Evolutionary conservation across 2,113 vertebrate species (phyloP).

Genomic region (Eublepharis macularius): DNA sequence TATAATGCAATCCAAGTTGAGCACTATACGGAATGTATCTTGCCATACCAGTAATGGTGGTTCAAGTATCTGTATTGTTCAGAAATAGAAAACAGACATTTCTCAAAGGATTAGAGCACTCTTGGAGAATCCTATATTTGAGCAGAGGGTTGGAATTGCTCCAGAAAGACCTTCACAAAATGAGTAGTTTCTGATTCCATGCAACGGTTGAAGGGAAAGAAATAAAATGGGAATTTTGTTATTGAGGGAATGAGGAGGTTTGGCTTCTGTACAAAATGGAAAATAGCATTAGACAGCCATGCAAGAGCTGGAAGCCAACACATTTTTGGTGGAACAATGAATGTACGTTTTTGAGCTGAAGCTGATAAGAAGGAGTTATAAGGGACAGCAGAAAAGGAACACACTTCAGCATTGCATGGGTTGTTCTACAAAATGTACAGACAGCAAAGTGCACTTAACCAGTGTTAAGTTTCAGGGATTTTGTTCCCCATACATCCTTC

Average conservation of each 20-base stretch:
- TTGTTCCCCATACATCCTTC: not conserved
- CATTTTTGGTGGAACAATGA: not conserved
- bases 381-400: not conserved
- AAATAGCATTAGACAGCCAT: not conserved
- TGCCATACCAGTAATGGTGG: not conserved
- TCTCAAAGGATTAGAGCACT: not conserved
- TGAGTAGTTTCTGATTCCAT: not conserved
- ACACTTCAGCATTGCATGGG: not conserved
- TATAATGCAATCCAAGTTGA: not conserved
- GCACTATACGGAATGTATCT: not conserved
- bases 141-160: not conserved
- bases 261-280: constrained; percentile 2
- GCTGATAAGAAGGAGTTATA: not conserved
- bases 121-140: not conserved
- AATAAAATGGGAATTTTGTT: not conserved
- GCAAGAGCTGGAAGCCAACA: not conserved
- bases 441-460: not conserved
- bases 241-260: not conserved
- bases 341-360: constrained; percentile 1
- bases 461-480: not conserved
- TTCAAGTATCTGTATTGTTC: not conserved
- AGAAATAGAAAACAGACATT: not conserved
- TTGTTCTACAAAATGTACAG: not conserved
- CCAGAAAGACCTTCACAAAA: constrained; percentile 3
- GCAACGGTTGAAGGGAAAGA: not conserved